Conservation (phyloP, 2,797 vertebrate genomes). For the Coregonus suidteri region DNA sequence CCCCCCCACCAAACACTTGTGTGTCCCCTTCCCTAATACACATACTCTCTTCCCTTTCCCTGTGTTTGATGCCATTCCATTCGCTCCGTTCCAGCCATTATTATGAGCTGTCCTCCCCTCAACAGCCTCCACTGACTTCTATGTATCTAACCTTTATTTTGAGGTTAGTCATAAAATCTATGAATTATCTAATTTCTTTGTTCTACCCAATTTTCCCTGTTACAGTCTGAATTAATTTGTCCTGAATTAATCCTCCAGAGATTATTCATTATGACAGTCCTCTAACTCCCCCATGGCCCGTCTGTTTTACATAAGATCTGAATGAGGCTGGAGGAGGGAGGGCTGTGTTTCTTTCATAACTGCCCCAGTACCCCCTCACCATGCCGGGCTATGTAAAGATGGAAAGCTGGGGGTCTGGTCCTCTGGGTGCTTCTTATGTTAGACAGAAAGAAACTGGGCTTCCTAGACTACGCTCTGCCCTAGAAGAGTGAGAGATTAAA, state of each 20-base stretch:
- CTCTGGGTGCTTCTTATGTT: slow-evolving; percentile 54
- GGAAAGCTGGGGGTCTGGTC: slow-evolving; percentile 34
- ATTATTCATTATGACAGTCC: slow-evolving; percentile 32
- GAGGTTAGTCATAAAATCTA: too few relatives aligned
- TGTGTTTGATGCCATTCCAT: too few relatives aligned
- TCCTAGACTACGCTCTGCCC: slow-evolving; percentile 26
- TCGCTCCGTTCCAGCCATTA: too few relatives aligned
- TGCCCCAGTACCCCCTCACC: slow-evolving; percentile 50
- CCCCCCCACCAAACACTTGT: too few relatives aligned
- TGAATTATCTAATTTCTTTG: too few relatives aligned
- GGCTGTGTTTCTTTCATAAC: slow-evolving; percentile 31
- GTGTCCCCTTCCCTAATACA: not conserved
- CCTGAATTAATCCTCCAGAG: slow-evolving; percentile 60
- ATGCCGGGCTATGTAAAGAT: slow-evolving; percentile 56
- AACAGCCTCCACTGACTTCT: too few relatives aligned
- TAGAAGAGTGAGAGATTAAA: not conserved
- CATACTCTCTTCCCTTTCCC: not conserved
- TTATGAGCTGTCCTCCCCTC: too few relatives aligned
- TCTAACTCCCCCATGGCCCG: slow-evolving; percentile 24
- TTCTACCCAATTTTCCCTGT: too few relatives aligned
- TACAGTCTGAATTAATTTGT: too few relatives aligned
- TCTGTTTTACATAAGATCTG: slow-evolving; percentile 60
- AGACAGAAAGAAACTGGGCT: slow-evolving; percentile 60
- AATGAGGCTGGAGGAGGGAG: slow-evolving; percentile 51
- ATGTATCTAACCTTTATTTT: too few relatives aligned